These are phyloP conservation scores for Papilio protenor DNA, from an alignment of 2,888 invertebrate species.

Conservation along the genomic window DNA sequence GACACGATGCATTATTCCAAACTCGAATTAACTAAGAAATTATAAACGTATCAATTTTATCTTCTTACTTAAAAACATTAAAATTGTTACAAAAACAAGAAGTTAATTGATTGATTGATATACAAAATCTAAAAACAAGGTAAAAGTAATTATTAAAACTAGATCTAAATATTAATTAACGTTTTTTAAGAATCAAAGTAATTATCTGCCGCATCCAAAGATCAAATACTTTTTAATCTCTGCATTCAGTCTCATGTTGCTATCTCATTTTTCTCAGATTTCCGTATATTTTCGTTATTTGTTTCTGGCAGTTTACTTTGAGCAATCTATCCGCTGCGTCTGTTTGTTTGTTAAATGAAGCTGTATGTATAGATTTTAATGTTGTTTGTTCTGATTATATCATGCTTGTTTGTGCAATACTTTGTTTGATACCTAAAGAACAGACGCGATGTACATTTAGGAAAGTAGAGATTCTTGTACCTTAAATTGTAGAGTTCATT, in stretches of 20 bases:
- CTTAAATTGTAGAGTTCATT: background rate
- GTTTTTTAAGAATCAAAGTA: background rate
- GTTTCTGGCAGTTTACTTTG: conserved; percentile 60
- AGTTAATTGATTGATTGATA: too few species aligned
- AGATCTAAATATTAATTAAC: background rate
- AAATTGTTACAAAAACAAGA: too few species aligned
- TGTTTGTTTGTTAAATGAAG: conserved; percentile 52
- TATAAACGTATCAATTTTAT: background rate
- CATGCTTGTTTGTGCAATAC: conserved; percentile 45
- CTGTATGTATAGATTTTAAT: conserved; percentile 49
- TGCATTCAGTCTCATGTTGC: conserved; percentile 55
- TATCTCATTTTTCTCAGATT: conserved; percentile 64
- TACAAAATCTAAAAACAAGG: background rate
- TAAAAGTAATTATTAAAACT: background rate
- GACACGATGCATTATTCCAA: conserved; percentile 38
- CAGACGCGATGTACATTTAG: too few species aligned
- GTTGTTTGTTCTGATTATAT: conserved; percentile 48
- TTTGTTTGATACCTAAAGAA: conserved; percentile 38
- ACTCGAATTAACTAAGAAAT: conserved; percentile 45
- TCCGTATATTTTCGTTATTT: conserved; percentile 60
- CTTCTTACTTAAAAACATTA: background rate
- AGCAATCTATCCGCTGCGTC: conserved; percentile 53
- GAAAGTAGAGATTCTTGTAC: background rate
- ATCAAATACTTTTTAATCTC: conserved; percentile 4
- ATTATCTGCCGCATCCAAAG: background rate